Percentiles rank a stretch among this genome's conserved stretches.
Evolutionary conservation across 2,797 vertebrate genomes (phyloP).

Genomic region (Nasua narica): DNA sequence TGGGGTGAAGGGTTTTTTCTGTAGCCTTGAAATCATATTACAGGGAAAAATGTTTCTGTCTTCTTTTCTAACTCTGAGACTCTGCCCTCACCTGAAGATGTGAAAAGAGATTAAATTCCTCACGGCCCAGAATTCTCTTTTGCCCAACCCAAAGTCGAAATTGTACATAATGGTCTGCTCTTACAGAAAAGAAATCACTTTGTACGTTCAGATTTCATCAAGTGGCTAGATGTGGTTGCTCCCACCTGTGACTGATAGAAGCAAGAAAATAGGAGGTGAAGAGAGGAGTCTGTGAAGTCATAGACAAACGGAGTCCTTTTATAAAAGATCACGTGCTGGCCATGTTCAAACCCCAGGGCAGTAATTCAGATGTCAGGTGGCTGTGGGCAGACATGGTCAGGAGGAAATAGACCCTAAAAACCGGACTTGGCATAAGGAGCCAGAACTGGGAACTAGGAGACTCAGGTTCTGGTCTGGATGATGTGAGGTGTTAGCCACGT

Average conservation of each 20-base stretch:
- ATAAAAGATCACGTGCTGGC: background rate
- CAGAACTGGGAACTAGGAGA: background rate
- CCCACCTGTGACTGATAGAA: conserved; percentile 61
- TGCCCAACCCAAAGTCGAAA: conserved; percentile 55
- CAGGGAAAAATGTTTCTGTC: background rate
- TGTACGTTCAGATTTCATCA: conserved; percentile 58
- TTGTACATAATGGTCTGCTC: conserved; percentile 58
- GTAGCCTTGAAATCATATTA: conserved; percentile 46
- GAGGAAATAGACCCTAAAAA: conserved; percentile 7
- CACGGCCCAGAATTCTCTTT: conserved; percentile 36
- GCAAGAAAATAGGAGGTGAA: conserved; percentile 53
- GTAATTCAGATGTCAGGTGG: conserved; percentile 35
- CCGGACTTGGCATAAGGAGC: background rate
- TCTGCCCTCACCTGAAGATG: conserved; percentile 42
- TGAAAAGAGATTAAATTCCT: conserved; percentile 66
- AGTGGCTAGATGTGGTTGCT: conserved; percentile 52
- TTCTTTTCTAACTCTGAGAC: conserved; percentile 39
- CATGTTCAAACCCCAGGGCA: conserved; percentile 22
- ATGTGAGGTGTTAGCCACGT: background rate
- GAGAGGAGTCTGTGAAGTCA: conserved; percentile 1
- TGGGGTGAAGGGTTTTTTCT: conserved; percentile 23
- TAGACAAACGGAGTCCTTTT: background rate
- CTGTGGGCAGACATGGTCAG: background rate
- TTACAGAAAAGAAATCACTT: conserved; percentile 67
- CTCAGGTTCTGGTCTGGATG: background rate